These are phyloP conservation scores for Harpagifer antarcticus DNA, from an alignment of 2,797 vertebrate genomes.

Conservation along the genomic window DNA sequence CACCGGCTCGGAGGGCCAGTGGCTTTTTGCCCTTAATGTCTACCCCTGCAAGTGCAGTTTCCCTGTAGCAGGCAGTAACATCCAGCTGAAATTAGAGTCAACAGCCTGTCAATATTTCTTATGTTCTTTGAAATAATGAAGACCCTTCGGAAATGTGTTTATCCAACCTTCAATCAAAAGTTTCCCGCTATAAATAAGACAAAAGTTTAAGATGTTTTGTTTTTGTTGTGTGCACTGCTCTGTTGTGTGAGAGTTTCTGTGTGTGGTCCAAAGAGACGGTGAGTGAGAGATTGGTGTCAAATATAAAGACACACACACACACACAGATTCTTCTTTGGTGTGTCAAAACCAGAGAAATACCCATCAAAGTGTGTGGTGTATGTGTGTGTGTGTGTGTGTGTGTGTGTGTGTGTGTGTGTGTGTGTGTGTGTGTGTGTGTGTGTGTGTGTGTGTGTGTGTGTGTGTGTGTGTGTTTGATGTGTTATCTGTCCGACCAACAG, in stretches of 20 bases:
- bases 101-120: constrained; percentile 44
- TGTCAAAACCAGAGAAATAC: constrained; percentile 46
- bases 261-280: constrained; percentile 55
- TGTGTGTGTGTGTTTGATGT: too few species aligned
- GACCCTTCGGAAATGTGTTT: constrained; percentile 36
- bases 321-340: constrained; percentile 42
- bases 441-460: neutral
- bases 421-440: neutral
- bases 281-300: constrained; percentile 79
- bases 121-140: constrained; percentile 44
- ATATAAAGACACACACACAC: constrained; percentile 27
- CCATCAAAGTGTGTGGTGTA: constrained; percentile 17
- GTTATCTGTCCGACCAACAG: constrained; percentile 37
- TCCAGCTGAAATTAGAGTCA: constrained; percentile 48
- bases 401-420: neutral
- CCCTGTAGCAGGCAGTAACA: constrained; percentile 22
- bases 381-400: neutral
- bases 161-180: constrained; percentile 56
- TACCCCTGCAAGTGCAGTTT: constrained; percentile 24
- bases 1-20: too few species aligned
- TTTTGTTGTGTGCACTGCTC: constrained; percentile 34
- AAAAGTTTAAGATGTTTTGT: constrained; percentile 38
- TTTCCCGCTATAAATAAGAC: constrained; percentile 50
- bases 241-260: constrained; percentile 12
- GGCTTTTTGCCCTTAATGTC: too few species aligned